phyloP scores from a whole-genome alignment of 2,113 vertebrate genomes.

The Lampris megalopsis region DNA sequence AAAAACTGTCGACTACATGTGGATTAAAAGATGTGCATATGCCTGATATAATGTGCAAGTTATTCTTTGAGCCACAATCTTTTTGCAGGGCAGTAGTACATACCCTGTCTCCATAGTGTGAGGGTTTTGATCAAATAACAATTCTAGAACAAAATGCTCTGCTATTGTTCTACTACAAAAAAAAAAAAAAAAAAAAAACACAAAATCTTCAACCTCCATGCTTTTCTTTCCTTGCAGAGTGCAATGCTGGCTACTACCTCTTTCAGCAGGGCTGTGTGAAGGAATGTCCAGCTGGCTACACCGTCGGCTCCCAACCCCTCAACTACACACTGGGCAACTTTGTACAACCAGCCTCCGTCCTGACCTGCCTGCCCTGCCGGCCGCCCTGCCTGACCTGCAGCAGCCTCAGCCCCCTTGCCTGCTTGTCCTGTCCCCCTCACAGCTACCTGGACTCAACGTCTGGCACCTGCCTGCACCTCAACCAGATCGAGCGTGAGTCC shows the following conservation, averaged over 20 bases:
- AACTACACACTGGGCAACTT: slow-evolving; percentile 86
- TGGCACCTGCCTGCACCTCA: slow-evolving; percentile 88
- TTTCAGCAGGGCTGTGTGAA: slow-evolving; percentile 91
- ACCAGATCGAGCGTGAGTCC: slow-evolving; percentile 91
- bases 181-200: background rate
- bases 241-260: slow-evolving; percentile 90
- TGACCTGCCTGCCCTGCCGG: slow-evolving; percentile 88
- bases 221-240: slow-evolving; percentile 82
- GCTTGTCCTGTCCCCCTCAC: slow-evolving; percentile 91
- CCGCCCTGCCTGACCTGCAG: slow-evolving; percentile 89
- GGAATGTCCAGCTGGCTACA: slow-evolving; percentile 87
- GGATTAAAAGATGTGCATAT: background rate
- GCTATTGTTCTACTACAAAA: background rate
- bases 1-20: no score
- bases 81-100: slow-evolving; percentile 1
- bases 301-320: slow-evolving; percentile 75
- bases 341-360: slow-evolving; percentile 81
- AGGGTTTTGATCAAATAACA: slow-evolving; percentile 1
- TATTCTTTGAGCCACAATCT: background rate
- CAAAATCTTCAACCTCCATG: slow-evolving; percentile 16
- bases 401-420: slow-evolving; percentile 84
- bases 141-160: no score
- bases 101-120: slow-evolving; percentile 10
- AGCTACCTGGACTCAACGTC: slow-evolving; percentile 85
- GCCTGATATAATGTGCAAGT: background rate